Conservation (phyloP, 2,888 invertebrate species). For the Tipula helvola region DNA sequence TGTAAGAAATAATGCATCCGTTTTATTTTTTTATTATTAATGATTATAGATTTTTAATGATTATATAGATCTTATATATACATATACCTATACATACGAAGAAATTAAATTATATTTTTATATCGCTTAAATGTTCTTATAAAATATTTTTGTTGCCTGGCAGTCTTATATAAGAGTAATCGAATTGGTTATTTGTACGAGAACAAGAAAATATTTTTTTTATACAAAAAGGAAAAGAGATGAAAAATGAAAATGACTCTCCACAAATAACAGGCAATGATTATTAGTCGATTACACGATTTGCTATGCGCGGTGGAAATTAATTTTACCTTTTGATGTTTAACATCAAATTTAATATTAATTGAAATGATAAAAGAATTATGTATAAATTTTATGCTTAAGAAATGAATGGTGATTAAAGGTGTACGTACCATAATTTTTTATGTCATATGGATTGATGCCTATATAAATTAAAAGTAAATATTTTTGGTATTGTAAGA, state of each 20-base stretch:
- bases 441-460: background rate
- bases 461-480: too few relatives aligned
- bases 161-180: background rate
- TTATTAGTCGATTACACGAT: background rate
- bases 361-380: background rate
- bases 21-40: background rate
- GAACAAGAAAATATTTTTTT: background rate
- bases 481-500: too few relatives aligned
- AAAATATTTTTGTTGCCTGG: background rate
- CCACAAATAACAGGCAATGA: background rate
- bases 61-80: background rate
- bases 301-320: background rate
- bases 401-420: background rate
- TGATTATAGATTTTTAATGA: background rate
- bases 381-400: background rate
- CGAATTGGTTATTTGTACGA: background rate
- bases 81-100: background rate
- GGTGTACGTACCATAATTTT: background rate
- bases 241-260: background rate
- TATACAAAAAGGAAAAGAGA: background rate
- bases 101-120: background rate
- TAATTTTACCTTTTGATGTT: background rate
- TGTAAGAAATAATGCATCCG: background rate
- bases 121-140: background rate
- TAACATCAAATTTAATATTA: background rate